phyloP scores from a whole-genome alignment of 2,888 invertebrate genomes.

The Eupithecia centaureata region DNA sequence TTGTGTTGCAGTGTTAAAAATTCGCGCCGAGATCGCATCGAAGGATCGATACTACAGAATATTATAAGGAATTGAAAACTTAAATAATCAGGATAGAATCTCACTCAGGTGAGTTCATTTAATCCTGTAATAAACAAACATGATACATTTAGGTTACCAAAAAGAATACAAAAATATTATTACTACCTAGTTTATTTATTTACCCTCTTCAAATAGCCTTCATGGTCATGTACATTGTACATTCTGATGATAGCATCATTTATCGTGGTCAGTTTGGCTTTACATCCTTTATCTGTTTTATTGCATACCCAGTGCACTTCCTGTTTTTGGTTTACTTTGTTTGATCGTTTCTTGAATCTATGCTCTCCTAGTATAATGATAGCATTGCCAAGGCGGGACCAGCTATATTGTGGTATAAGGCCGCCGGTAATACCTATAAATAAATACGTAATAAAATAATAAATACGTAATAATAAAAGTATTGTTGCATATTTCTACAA shows the following conservation, averaged over 20 bases:
- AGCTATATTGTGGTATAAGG: constrained; percentile 67
- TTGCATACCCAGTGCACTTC: constrained; percentile 79
- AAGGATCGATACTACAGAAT: no score
- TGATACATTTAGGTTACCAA: background rate
- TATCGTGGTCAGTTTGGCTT: constrained; percentile 71
- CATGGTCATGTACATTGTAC: constrained; percentile 70
- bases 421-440: constrained; percentile 46
- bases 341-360: constrained; percentile 75
- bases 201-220: constrained; percentile 41
- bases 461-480: no score
- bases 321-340: constrained; percentile 66
- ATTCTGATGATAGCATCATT: constrained; percentile 74
- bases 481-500: no score
- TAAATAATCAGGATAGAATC: no score
- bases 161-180: background rate
- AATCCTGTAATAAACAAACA: background rate
- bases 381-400: constrained; percentile 76
- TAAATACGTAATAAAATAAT: background rate
- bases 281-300: constrained; percentile 75
- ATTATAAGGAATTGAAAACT: no score
- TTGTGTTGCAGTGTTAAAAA: no score
- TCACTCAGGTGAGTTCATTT: no score
- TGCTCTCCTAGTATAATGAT: constrained; percentile 75
- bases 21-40: no score
- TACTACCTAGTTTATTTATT: constrained; percentile 5